Evolutionary conservation across 2,888 invertebrate genomes (phyloP).

Genomic region (Brassicogethes aeneus): DNA sequence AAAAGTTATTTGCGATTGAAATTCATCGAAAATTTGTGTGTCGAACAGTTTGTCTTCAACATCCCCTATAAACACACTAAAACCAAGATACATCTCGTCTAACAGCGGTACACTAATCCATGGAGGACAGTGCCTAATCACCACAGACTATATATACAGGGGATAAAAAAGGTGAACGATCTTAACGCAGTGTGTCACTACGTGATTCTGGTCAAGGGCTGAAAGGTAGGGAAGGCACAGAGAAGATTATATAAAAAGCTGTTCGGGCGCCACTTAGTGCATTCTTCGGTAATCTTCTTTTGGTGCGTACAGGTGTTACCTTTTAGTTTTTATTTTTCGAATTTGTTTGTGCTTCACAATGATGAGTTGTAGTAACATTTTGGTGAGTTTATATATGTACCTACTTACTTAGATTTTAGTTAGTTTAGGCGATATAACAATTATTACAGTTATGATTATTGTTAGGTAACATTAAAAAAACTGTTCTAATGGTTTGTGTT

Average conservation of each 20-base stretch:
- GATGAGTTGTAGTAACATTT: conserved; percentile 2
- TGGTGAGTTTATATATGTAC: conserved; percentile 11
- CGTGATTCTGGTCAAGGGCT: conserved; percentile 3
- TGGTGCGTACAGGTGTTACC: conserved; percentile 11
- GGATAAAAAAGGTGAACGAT: background rate
- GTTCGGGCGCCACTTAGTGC: conserved; percentile 20
- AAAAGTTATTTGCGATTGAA: too few species aligned
- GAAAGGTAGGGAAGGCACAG: conserved; percentile 20
- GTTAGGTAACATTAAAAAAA: background rate
- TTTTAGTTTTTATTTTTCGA: background rate
- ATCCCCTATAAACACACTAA: too few species aligned
- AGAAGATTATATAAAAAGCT: conserved; percentile 24
- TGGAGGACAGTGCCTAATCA: too few species aligned
- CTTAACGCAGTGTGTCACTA: background rate
- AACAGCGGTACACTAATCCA: too few species aligned
- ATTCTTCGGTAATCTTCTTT: conserved; percentile 18
- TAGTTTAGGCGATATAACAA: too few species aligned
- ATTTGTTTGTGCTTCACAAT: background rate
- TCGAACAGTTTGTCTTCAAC: too few species aligned
- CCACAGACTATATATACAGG: too few species aligned
- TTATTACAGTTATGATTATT: too few species aligned
- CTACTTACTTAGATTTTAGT: conserved; percentile 1
- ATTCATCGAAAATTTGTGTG: too few species aligned
- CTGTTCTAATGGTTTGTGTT: background rate
- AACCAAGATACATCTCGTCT: too few species aligned